Percentiles rank a stretch among this genome's conserved stretches.
These are phyloP conservation scores for Penaeus monodon DNA, from an alignment of 2,888 invertebrate genomes.

Conservation along the genomic window DNA sequence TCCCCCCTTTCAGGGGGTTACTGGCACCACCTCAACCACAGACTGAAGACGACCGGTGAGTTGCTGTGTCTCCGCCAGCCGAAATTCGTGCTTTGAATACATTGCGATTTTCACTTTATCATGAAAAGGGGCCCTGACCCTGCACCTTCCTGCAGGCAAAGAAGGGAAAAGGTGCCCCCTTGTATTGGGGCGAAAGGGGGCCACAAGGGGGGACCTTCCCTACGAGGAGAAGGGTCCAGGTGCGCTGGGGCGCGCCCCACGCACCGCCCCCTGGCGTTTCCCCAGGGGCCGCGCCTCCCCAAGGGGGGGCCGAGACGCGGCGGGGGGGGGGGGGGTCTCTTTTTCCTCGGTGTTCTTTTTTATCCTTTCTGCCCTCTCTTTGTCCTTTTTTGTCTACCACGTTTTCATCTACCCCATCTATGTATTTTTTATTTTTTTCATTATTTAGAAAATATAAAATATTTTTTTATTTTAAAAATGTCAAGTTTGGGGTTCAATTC, in stretches of 20 bases:
- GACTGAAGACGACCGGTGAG: slow-evolving; percentile 2
- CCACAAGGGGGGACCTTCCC: slow-evolving; percentile 83
- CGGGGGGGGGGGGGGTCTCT: too few species aligned
- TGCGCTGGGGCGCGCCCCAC: slow-evolving; percentile 71
- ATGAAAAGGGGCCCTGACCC: not conserved
- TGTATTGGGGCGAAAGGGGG: slow-evolving; percentile 90
- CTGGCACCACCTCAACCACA: slow-evolving; percentile 69
- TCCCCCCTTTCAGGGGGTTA: slow-evolving; percentile 78
- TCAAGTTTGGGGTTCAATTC: too few species aligned
- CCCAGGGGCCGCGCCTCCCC: slow-evolving; percentile 80
- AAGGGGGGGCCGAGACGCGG: slow-evolving; percentile 72
- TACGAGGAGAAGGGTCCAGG: slow-evolving; percentile 81
- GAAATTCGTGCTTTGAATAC: not conserved
- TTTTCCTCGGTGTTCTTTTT: too few species aligned
- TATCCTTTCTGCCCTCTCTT: too few species aligned
- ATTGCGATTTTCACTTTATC: not conserved
- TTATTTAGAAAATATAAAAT: too few species aligned
- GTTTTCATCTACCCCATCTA: too few species aligned
- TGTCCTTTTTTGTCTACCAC: too few species aligned
- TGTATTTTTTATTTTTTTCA: too few species aligned
- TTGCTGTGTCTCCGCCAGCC: not conserved
- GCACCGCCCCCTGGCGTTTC: slow-evolving; percentile 80
- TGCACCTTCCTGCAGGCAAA: not conserved
- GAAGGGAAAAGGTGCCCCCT: slow-evolving; percentile 78
- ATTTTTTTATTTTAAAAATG: too few species aligned